Conservation (phyloP, 2,888 invertebrate genomes). For the Luffia ferchaultella region DNA sequence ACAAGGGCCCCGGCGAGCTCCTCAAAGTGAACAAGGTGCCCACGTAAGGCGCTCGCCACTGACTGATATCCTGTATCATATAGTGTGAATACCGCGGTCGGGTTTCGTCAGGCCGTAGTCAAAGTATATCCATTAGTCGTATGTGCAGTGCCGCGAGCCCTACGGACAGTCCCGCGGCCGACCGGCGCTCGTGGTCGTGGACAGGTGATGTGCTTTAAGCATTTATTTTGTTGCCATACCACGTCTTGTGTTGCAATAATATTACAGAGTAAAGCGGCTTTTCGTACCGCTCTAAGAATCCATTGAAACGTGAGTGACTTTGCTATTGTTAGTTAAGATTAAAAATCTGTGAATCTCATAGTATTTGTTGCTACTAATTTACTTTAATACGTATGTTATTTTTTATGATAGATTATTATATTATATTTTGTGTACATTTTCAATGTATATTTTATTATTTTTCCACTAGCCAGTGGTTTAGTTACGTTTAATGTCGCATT, state of each 20-base stretch:
- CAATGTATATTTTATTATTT: constrained; percentile 66
- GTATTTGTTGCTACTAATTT: constrained; percentile 63
- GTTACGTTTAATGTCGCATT: constrained; percentile 57
- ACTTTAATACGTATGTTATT: constrained; percentile 56
- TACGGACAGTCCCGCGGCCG: constrained; percentile 24
- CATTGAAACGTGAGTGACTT: constrained; percentile 50
- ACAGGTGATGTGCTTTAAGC: constrained; percentile 66
- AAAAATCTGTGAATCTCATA: constrained; percentile 66
- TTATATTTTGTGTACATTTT: constrained; percentile 52
- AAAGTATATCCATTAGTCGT: constrained; percentile 62
- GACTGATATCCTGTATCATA: constrained; percentile 63
- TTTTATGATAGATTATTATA: constrained; percentile 55
- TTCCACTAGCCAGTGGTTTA: constrained; percentile 48
- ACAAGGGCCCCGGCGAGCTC: constrained; percentile 77
- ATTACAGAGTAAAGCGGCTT: constrained; percentile 57
- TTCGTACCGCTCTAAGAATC: constrained; percentile 54
- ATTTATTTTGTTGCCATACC: constrained; percentile 69
- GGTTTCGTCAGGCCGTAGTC: constrained; percentile 55
- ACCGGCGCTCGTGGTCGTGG: constrained; percentile 38
- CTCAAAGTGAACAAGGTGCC: constrained; percentile 83
- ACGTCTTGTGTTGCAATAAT: constrained; percentile 65
- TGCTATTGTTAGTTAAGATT: constrained; percentile 66
- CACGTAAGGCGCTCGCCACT: constrained; percentile 68
- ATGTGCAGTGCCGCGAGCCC: constrained; percentile 60
- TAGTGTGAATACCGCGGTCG: constrained; percentile 51